A percentile compares a stretch with the other conserved stretches of the same genome.
These are phyloP conservation scores for Acronicta psi DNA, from an alignment of 2,888 invertebrate species.

Conservation along the genomic window DNA sequence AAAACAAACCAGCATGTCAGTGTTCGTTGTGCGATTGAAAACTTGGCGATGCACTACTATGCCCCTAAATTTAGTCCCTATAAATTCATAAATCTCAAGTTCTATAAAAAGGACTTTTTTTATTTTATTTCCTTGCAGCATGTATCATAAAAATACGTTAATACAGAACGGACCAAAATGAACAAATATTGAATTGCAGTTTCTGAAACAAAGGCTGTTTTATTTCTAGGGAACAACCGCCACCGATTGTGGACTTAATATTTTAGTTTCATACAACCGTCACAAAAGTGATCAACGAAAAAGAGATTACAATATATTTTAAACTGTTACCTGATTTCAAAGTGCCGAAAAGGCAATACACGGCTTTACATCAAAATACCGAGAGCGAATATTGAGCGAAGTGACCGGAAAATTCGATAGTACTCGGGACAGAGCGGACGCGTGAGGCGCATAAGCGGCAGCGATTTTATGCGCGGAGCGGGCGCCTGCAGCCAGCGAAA, in stretches of 20 bases:
- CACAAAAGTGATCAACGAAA: not conserved
- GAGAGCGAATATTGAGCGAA: constrained; percentile 64
- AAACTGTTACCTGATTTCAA: constrained; percentile 12
- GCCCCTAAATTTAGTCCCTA: too few species aligned
- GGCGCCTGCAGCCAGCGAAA: constrained; percentile 22
- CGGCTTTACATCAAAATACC: constrained; percentile 65
- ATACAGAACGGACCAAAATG: too few species aligned
- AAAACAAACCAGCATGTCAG: too few species aligned
- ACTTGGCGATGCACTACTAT: too few species aligned
- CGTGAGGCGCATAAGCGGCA: constrained; percentile 45
- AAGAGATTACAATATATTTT: constrained; percentile 2
- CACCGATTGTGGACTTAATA: not conserved
- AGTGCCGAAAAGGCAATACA: constrained; percentile 52
- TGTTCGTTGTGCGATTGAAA: too few species aligned
- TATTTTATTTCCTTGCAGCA: too few species aligned
- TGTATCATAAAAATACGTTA: too few species aligned
- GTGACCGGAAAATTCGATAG: constrained; percentile 77
- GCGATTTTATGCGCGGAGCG: constrained; percentile 36
- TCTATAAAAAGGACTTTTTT: too few species aligned
- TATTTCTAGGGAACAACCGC: not conserved
- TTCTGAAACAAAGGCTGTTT: not conserved
- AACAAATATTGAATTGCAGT: not conserved
- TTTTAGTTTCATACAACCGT: constrained; percentile 1
- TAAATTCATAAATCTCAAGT: too few species aligned
- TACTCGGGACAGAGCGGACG: constrained; percentile 55